A percentile compares a stretch with the other conserved stretches of the same genome.
These are phyloP conservation scores for Elephas maximus DNA, from an alignment of 2,113 vertebrate species.

Conservation along the genomic window DNA sequence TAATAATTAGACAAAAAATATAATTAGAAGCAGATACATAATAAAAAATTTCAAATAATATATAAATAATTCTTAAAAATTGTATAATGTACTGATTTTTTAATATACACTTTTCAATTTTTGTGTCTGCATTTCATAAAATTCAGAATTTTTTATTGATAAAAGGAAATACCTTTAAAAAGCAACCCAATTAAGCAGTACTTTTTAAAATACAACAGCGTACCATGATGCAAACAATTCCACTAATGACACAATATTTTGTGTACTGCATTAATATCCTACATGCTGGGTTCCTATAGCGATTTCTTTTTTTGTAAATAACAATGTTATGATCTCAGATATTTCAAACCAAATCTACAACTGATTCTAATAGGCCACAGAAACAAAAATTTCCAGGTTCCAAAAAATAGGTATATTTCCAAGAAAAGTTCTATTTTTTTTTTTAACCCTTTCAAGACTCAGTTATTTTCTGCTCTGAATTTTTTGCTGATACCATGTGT, in stretches of 20 bases:
- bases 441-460: background rate
- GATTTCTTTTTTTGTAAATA: background rate
- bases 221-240: background rate
- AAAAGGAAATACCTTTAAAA: conserved; percentile 8
- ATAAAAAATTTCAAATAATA: background rate
- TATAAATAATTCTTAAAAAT: background rate
- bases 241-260: background rate
- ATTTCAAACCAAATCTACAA: background rate
- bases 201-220: background rate
- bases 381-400: background rate
- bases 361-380: background rate
- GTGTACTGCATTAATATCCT: background rate
- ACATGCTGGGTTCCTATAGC: background rate
- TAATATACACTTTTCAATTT: background rate
- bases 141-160: background rate
- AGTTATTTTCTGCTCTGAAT: too few relatives aligned
- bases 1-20: background rate
- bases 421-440: background rate
- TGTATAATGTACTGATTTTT: background rate
- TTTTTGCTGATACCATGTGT: too few relatives aligned
- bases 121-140: conserved; percentile 39
- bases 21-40: conserved; percentile 27
- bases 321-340: background rate
- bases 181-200: background rate
- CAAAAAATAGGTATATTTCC: background rate